Percentiles rank a stretch among this genome's conserved stretches.
Conservation (phyloP, 1,140 invertebrate genomes). For the Pachypeltis micranthus region DNA sequence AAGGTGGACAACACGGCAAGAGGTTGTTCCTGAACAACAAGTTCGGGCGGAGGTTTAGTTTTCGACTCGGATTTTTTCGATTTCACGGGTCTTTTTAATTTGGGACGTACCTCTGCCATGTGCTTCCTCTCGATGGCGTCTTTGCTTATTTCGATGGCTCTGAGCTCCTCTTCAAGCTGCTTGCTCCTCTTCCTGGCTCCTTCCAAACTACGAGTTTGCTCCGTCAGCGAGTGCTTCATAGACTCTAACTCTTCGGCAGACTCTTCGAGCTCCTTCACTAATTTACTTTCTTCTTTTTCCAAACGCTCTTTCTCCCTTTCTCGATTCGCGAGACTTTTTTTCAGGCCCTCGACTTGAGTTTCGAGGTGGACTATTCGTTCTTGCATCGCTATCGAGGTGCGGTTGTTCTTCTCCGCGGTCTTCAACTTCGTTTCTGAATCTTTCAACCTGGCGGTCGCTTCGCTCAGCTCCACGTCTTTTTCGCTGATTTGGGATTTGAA, state of each 20-base stretch:
- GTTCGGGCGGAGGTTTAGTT: background rate
- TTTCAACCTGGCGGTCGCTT: conserved; percentile 18
- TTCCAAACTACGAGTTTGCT: conserved; percentile 19
- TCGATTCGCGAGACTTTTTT: conserved; percentile 19
- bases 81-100: no score
- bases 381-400: conserved; percentile 12
- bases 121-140: background rate
- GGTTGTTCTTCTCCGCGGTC: conserved; percentile 4
- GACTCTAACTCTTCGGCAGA: conserved; percentile 19
- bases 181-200: conserved; percentile 18
- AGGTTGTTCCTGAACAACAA: background rate
- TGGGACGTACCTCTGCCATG: background rate
- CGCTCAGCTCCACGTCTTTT: conserved; percentile 27
- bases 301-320: conserved; percentile 25
- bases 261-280: conserved; percentile 22
- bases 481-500: conserved; percentile 41
- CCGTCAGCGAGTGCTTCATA: conserved; percentile 19
- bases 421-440: conserved; percentile 16
- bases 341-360: conserved; percentile 9
- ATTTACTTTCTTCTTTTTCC: conserved; percentile 18
- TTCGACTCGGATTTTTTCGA: conserved; percentile 4
- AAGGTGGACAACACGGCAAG: background rate
- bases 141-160: background rate
- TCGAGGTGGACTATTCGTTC: conserved; percentile 19
- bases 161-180: conserved; percentile 20